phyloP scores from a whole-genome alignment of 2,113 vertebrate species.

The Oenanthe oenanthe region DNA sequence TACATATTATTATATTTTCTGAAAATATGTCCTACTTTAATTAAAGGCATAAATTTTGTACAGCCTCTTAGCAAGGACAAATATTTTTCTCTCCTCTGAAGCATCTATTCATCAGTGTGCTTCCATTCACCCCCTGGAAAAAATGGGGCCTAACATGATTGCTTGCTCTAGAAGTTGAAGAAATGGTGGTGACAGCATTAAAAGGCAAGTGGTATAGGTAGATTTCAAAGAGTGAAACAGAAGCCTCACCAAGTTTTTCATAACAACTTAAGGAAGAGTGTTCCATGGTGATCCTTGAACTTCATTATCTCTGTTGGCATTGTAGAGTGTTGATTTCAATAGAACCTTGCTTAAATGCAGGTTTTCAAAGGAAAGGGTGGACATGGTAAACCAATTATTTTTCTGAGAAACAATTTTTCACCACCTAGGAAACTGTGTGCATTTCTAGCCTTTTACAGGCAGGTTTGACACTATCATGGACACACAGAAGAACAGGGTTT shows the following conservation, averaged over 20 bases:
- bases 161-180: neutral
- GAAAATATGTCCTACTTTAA: neutral
- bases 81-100: neutral
- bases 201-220: neutral
- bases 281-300: neutral
- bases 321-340: neutral
- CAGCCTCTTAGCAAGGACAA: neutral
- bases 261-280: neutral
- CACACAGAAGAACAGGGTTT: neutral
- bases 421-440: neutral
- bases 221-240: neutral
- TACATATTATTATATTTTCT: neutral
- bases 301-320: neutral
- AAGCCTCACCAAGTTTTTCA: neutral
- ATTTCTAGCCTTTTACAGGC: neutral
- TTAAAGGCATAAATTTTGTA: neutral
- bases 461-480: neutral
- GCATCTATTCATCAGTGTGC: neutral
- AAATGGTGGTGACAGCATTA: neutral
- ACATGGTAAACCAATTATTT: neutral
- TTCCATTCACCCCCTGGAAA: neutral
- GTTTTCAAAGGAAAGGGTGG: neutral
- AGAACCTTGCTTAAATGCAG: neutral
- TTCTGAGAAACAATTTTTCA: neutral
- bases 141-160: neutral